Evolutionary conservation across 2,113 vertebrate species (phyloP).

Genomic region (Mesembrinibis cayennensis): DNA sequence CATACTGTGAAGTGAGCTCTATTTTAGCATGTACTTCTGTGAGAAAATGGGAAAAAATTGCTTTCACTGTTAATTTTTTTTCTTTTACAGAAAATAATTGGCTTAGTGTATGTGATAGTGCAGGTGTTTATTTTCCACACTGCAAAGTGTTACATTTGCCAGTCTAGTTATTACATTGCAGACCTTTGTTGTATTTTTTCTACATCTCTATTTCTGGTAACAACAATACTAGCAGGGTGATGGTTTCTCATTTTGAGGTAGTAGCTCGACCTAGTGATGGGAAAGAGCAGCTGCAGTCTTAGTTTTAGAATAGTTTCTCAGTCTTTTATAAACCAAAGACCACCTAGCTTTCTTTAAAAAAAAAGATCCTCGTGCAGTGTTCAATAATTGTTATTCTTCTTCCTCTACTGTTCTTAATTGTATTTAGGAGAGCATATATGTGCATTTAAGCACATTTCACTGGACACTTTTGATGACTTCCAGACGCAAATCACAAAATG

Average conservation of each 20-base stretch:
- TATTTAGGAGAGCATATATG: background rate
- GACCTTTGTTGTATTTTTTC: background rate
- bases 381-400: background rate
- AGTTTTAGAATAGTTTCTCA: background rate
- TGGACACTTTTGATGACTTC: background rate
- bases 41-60: background rate
- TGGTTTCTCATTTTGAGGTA: background rate
- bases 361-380: background rate
- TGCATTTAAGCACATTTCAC: background rate
- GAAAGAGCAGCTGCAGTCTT: slow-evolving; percentile 7
- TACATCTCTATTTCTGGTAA: background rate
- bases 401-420: background rate
- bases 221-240: background rate
- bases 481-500: background rate
- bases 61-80: background rate
- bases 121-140: background rate
- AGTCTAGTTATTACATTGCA: background rate
- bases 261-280: slow-evolving; percentile 59
- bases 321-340: background rate
- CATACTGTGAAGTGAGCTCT: background rate
- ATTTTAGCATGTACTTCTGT: background rate
- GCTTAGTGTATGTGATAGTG: background rate
- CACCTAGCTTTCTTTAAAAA: background rate
- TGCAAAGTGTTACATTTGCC: background rate
- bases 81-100: background rate